Evolutionary conservation across 2,113 vertebrate genomes (phyloP), one percentile per base, ranked within the genome.

Genomic region (Spea multiplicata): DNA sequence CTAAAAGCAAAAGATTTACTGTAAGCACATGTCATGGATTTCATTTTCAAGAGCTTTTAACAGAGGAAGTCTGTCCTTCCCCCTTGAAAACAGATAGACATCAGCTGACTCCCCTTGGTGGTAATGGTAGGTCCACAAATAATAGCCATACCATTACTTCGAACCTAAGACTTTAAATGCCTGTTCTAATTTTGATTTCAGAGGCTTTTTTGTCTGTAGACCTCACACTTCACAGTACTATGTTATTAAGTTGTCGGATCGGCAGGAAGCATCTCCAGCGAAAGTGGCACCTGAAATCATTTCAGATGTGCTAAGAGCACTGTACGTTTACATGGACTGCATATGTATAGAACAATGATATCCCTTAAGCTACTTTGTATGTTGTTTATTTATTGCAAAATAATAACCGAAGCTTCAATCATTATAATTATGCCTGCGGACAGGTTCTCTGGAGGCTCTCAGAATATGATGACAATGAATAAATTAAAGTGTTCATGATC

Each of bases 41-140:
- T 46, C 10, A n/a, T 68, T 13, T 80, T 46, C 53, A 50, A 72
- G 17, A 73, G 71, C 44, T 49, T 74, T 73, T 74, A 49, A n/a
- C 16, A 59, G 30, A 49, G 64, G 50, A 73, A 73, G 49, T 61
- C 9, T 82, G 85, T 84, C 84, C 85, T 88, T 85, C 67, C 62
- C 0, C 80, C 82, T 30, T 82, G 82, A 83, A 81, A 86, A 84
- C 66, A 74, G 78, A 64, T 48, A 82, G 79, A 84, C 84, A 80
- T 84, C 79, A 62, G 70, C 73, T 50, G 66, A 61, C 48, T 48
- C 84, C 82, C 46, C 75, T 71, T 4, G 68, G 71, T n/a, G 74
- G 82, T 73, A 3, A 44, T 75, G 84, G 85, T 87, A 86, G 86
- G 48, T 84, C 73, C 77, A 85, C 59, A 70, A 84, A 75, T 87